Percentiles rank a stretch among this genome's conserved stretches.
Conservation (phyloP, 2,113 vertebrate genomes). For the Dendrocopos noguchii region DNA sequence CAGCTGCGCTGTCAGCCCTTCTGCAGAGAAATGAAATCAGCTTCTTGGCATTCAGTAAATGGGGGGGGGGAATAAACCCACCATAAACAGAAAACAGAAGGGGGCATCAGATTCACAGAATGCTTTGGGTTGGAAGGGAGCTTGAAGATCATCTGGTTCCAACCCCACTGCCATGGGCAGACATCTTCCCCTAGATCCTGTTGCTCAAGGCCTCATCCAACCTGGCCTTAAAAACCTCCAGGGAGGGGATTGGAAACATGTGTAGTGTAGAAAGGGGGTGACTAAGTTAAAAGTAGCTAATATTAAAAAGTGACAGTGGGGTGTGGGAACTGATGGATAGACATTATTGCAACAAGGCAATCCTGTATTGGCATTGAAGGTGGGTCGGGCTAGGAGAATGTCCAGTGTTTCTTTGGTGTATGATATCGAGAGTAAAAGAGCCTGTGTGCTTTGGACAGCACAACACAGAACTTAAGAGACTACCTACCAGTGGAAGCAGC, state of each 20-base stretch:
- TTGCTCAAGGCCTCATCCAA: no score
- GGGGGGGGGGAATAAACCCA: not conserved
- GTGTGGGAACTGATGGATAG: not conserved
- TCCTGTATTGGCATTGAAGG: not conserved
- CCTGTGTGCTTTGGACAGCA: conserved; percentile 28
- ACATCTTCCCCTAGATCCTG: no score
- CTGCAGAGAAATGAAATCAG: not conserved
- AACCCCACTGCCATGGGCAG: no score
- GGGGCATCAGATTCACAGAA: not conserved
- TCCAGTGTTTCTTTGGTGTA: conserved; percentile 76
- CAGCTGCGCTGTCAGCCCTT: not conserved
- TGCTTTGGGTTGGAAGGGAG: no score
- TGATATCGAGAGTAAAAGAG: conserved; percentile 34
- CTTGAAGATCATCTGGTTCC: no score
- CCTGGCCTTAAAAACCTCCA: no score
- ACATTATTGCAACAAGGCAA: conserved; percentile 36
- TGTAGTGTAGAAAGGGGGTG: not conserved
- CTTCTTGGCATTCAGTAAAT: not conserved
- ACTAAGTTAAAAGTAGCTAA: not conserved
- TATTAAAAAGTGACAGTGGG: not conserved
- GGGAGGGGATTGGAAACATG: no score
- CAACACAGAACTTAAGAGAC: not conserved
- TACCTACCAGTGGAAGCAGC: not conserved
- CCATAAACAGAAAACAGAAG: not conserved
- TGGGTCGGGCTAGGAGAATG: not conserved